A percentile compares a stretch with the other conserved stretches of the same genome.
Conservation (phyloP, 1,140 invertebrate genomes). For the Littorina saxatilis region DNA sequence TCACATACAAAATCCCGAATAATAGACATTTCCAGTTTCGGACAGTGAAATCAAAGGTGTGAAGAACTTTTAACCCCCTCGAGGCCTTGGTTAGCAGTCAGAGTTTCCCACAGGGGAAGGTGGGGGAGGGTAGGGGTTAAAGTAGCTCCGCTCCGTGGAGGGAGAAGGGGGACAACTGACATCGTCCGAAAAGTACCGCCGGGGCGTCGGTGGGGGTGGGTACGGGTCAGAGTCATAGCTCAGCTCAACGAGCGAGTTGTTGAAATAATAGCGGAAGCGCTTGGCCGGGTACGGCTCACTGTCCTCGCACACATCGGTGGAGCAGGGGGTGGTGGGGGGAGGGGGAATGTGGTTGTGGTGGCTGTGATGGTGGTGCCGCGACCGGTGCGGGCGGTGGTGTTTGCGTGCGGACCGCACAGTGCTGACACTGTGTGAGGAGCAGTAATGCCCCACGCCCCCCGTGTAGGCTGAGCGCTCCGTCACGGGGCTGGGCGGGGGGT, state of each 20-base stretch:
- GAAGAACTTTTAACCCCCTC: not conserved
- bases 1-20: too few relatives aligned
- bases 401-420: constrained; percentile 66
- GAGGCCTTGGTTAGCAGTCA: constrained; percentile 64
- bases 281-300: constrained; percentile 72
- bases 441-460: constrained; percentile 62
- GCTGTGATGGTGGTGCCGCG: constrained; percentile 79
- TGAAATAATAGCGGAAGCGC: constrained; percentile 56
- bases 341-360: constrained; percentile 88
- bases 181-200: constrained; percentile 82
- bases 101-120: constrained; percentile 79
- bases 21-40: too few relatives aligned
- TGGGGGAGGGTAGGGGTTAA: constrained; percentile 84
- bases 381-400: constrained; percentile 45
- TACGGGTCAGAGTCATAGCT: constrained; percentile 83
- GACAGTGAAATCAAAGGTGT: too few relatives aligned
- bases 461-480: constrained; percentile 78
- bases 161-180: constrained; percentile 85
- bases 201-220: constrained; percentile 89
- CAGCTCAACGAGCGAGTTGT: constrained; percentile 73
- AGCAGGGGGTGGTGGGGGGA: constrained; percentile 95
- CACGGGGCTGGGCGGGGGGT: constrained; percentile 93
- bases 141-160: constrained; percentile 81
- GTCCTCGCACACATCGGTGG: constrained; percentile 94
- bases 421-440: constrained; percentile 69